Percentiles rank a stretch among this genome's conserved stretches.
Conservation (phyloP, 35 echinoderm and acorn worm species). For the Holothuria glaberrima region DNA sequence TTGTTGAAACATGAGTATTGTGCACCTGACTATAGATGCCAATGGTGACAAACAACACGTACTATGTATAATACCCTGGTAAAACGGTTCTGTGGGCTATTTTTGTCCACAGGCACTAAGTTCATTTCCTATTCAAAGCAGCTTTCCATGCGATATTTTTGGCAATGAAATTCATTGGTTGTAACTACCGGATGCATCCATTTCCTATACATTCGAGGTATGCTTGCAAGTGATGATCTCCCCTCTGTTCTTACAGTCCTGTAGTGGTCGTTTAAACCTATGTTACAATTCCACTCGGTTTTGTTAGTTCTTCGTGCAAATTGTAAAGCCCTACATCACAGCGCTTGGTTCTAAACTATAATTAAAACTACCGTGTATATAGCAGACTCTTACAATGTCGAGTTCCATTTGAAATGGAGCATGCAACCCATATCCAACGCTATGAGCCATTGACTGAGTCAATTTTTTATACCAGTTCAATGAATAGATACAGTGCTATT, state of each 20-base stretch:
- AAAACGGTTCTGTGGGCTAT: neutral
- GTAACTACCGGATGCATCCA: conserved; percentile 4
- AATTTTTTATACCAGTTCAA: conserved; percentile 33
- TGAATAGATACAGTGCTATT: conserved; percentile 8
- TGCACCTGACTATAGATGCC: too few species aligned
- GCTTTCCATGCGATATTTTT: conserved; percentile 37
- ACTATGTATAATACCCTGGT: too few species aligned
- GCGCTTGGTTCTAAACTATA: neutral
- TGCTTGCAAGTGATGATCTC: neutral
- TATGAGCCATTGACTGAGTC: neutral
- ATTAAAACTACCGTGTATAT: conserved; percentile 16
- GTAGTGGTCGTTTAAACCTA: neutral
- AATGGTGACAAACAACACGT: too few species aligned
- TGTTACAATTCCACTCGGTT: neutral
- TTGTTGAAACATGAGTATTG: too few species aligned
- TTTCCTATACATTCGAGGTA: neutral
- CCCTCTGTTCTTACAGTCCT: neutral
- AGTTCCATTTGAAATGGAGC: neutral
- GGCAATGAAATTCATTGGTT: conserved; percentile 35
- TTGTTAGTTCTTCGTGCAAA: neutral
- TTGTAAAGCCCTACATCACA: neutral
- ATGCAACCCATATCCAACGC: neutral
- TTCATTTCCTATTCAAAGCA: conserved; percentile 15
- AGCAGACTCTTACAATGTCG: neutral
- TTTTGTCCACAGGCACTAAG: conserved; percentile 13